Base-by-base conservation (phyloP, 1,140 invertebrate species). In the Pectinophora gossypiella region DNA sequence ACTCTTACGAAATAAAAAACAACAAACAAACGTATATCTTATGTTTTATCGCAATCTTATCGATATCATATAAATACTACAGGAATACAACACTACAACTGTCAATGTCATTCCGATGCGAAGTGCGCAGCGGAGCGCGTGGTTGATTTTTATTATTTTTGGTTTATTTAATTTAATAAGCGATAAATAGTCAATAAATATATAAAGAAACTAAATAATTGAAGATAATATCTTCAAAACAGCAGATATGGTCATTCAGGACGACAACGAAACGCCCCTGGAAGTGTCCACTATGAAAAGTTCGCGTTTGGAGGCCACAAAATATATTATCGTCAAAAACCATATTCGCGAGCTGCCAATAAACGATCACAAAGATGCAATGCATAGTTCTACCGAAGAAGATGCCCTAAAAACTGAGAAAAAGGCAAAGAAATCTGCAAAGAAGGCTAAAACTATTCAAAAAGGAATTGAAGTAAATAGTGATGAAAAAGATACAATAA, bases 261-360 rank as follows among this genome's bases (percentile, higher is more conserved):
- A 57, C 48, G 43, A 61, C 10, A 54, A 38, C 15, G 68, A 68
- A 13, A 51, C 43, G 9, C 59, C 63, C 0, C 42, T 53, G 16
- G 66, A 65, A 56, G 53, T 51, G 12, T 22, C 49, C 1, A 23
- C 48, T 5, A 50, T 54, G 27, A 56, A 56, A 51, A 59, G 42
- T 54, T 54, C 58, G 44, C 50, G 36, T 48, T 22, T 45, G 43
- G 43, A 45, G 12, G 15, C 51, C 1, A 72, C 71, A 58, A 67
- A 72, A 19, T 77, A 68, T 51, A 46, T 77, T 38, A 62, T 80
- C 36, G 54, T 77, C 19, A 70, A 76, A 44, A 77, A 80, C 52
- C 76, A 80, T 50, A 68, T 80, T 2, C 64, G 68, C 13, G 76
- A 80, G 51, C 46, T 61, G 3, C 42, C 19, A 19, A 51, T 38